Base-by-base conservation (phyloP, 2,888 invertebrate genomes). In the Spilosoma lubricipeda region DNA sequence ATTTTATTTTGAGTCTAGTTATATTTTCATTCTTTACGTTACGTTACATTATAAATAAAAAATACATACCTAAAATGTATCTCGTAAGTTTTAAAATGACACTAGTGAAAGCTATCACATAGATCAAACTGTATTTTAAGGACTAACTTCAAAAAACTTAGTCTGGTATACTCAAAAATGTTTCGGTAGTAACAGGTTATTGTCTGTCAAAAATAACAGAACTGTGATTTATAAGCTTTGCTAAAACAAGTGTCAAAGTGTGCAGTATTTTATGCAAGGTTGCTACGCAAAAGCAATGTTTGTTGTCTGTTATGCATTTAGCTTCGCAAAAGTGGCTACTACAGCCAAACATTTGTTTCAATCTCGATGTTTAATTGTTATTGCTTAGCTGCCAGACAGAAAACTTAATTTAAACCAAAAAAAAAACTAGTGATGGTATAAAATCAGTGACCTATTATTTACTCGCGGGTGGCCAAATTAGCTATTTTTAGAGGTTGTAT, bases 201-300 rank as follows among this genome's bases (percentile, higher is more conserved):
- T 79, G 78, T 83, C 83, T 85, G 83, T 85, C 81, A 85, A 80
- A 79, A 72, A 69, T 42, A 75, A 68, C n/a, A 33, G 13, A 18
- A 27, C 67, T 67, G 20, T 52, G 48, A 64, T 45, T 48, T 23
- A 71, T 30, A 1, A 59, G 15, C n/a, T 27, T 27, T 27, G 15
- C 13, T 67, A 42, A 36, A 67, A n/a, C 9, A n/a, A 27, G 18
- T 36, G n/a, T 68, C 48, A 23, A 48, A 48, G 1, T 48, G 45
- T 27, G 30, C 45, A 67, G 45, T 67, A 45, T 67, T 45, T 42
- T 67, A 68, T 30, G 70, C 70, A 59, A 56, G 56, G 27, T n/a
- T 39, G 39, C 52, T 39, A 59, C 11, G 70, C 59, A 70, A 33
- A 27, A 3, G 70, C 70, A 27, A 15, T 70, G 63, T 70, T 63